Evolutionary conservation across 2,888 invertebrate genomes (phyloP), one percentile per base, ranked within the genome.

Genomic region (Chydorus sphaericus): DNA sequence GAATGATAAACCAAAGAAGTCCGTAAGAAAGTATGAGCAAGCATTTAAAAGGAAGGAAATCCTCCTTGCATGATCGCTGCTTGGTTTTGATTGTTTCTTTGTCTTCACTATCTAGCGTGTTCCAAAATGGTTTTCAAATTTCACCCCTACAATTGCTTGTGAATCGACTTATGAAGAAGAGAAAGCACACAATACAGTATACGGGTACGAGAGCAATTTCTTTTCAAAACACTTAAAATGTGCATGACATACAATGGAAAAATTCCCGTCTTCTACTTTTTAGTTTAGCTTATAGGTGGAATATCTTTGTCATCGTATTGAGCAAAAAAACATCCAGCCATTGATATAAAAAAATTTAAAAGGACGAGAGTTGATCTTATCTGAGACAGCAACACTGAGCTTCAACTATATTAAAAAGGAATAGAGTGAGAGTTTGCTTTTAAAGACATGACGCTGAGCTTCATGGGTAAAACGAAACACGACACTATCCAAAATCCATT

Each of bases 371-470:
- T n/a, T n/a, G n/a, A n/a, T n/a, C n/a, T n/a, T n/a, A n/a, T n/a
- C n/a, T n/a, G n/a, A n/a, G n/a, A n/a, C n/a, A n/a, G n/a, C n/a
- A n/a, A n/a, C n/a, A n/a, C n/a, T n/a, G n/a, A n/a, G n/a, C n/a
- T n/a, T n/a, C n/a, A n/a, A n/a, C n/a, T n/a, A n/a, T n/a, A n/a
- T n/a, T n/a, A n/a, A 28, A 44, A 44, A 44, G 44, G 23, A 44
- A 44, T 26, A 44, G 26, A 28, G 28, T 44, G 44, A 23, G 44
- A 44, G 44, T 44, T 44, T 44, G 26, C 28, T 23, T 44, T 44
- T 44, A 44, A 44, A 44, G 44, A 44, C n/a, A 44, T 44, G 26
- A 44, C 44, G 28, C 44, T 44, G 44, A 44, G 44, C 44, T 44
- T 44, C 44, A 44, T 44, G 14, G 18, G 16, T 39, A 44, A 44